Evolutionary conservation across 2,113 vertebrate genomes (phyloP).

Genomic region (Percopsis transmontana): DNA sequence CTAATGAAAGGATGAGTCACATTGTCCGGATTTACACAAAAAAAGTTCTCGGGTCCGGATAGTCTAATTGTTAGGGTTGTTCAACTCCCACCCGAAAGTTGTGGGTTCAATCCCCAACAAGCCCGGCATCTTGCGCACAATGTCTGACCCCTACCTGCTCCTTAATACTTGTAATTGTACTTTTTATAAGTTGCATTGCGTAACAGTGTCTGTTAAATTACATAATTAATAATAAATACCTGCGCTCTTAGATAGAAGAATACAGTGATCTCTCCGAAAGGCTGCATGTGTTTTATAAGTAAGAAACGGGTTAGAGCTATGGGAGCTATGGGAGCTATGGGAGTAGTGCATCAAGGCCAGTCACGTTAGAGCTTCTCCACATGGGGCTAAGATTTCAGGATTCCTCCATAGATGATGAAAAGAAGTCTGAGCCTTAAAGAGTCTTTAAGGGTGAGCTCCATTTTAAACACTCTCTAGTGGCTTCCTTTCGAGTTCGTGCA

Average conservation of each 20-base stretch:
- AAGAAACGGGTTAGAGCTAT: constrained; percentile 18
- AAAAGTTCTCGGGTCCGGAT: too few species aligned
- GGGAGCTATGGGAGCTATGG: constrained; percentile 4
- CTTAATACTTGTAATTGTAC: too few species aligned
- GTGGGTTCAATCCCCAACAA: too few species aligned
- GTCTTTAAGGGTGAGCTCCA: constrained; percentile 39
- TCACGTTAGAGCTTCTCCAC: constrained; percentile 47
- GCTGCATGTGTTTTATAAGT: constrained; percentile 15
- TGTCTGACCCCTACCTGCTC: too few species aligned
- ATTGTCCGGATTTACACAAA: too few species aligned
- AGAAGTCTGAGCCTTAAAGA: constrained; percentile 37
- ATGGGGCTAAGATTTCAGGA: constrained; percentile 44
- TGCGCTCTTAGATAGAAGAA: neutral
- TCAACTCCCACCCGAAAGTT: too few species aligned
- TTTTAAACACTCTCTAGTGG: constrained; percentile 48
- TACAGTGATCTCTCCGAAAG: neutral
- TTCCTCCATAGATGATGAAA: constrained; percentile 56
- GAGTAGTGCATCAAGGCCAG: constrained; percentile 23
- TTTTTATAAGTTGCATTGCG: too few species aligned
- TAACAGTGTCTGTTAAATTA: too few species aligned
- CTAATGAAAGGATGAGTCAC: too few species aligned
- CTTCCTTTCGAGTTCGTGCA: constrained; percentile 57
- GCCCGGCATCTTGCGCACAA: too few species aligned
- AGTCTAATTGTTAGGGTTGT: too few species aligned
- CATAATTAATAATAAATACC: too few species aligned